Conservation (phyloP, 92 coral and sea anemone genomes). For the Parazoanthus darwini region DNA sequence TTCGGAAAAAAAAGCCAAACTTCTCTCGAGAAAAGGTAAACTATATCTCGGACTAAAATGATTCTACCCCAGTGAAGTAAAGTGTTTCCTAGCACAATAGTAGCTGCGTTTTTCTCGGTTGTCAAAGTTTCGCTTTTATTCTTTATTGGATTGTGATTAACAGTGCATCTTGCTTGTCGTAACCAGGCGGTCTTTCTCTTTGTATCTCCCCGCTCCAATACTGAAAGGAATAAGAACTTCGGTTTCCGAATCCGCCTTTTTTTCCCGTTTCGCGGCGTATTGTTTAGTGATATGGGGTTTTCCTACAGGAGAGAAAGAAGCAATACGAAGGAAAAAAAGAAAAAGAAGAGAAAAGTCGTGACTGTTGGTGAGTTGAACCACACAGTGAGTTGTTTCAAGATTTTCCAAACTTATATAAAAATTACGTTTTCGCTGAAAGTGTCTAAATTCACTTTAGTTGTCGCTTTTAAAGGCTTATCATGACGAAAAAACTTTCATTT, state of each 20-base stretch:
- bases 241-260: neutral
- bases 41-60: neutral
- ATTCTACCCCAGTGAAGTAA: too few species aligned
- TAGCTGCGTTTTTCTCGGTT: neutral
- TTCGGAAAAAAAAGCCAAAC: neutral
- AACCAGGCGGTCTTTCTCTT: too few species aligned
- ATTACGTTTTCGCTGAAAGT: neutral
- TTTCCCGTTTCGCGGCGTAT: neutral
- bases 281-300: neutral
- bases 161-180: too few species aligned
- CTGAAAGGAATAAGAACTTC: neutral
- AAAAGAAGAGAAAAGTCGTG: constrained; percentile 79
- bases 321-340: constrained; percentile 60
- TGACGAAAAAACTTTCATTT: too few species aligned
- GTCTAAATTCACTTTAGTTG: too few species aligned
- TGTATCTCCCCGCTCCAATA: too few species aligned
- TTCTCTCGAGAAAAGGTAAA: too few species aligned
- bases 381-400: neutral
- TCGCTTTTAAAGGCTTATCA: too few species aligned
- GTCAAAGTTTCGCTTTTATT: neutral
- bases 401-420: neutral
- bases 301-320: constrained; percentile 58
- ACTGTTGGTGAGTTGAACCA: constrained; percentile 79
- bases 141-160: too few species aligned
- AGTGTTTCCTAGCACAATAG: too few species aligned